Percentiles rank a stretch among this genome's conserved stretches.
phyloP scores from a whole-genome alignment of 2,113 vertebrate species.

The Mugil cephalus region DNA sequence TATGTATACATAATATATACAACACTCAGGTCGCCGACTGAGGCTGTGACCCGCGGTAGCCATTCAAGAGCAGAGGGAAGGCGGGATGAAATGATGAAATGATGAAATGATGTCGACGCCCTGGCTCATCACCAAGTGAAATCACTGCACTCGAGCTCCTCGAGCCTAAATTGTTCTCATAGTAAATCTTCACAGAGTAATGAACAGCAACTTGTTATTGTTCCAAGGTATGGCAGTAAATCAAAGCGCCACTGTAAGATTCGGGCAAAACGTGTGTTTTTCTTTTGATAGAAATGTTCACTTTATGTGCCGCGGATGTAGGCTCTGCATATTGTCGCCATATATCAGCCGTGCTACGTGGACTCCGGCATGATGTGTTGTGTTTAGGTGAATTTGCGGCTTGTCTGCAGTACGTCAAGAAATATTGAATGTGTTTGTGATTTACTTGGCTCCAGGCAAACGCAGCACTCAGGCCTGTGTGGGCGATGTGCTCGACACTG shows the following conservation, averaged over 20 bases:
- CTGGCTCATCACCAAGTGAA: constrained; percentile 67
- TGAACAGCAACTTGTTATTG: constrained; percentile 54
- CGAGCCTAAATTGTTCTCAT: constrained; percentile 52
- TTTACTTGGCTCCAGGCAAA: constrained; percentile 33
- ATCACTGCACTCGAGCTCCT: constrained; percentile 35
- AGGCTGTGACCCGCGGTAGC: constrained; percentile 37
- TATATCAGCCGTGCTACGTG: constrained; percentile 18
- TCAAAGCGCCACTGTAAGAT: constrained; percentile 50
- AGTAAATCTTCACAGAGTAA: constrained; percentile 63
- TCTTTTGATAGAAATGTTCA: constrained; percentile 53
- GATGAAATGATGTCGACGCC: constrained; percentile 49
- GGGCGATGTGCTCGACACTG: constrained; percentile 32
- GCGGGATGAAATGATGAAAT: constrained; percentile 43
- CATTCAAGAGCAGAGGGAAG: constrained; percentile 24
- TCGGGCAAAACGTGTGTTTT: constrained; percentile 50
- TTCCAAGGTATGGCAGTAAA: constrained; percentile 52
- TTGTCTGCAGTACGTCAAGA: constrained; percentile 37
- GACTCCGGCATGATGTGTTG: constrained; percentile 12
- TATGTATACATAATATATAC: constrained; percentile 54
- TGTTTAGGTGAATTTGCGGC: constrained; percentile 31
- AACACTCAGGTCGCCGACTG: constrained; percentile 29
- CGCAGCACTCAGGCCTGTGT: neutral
- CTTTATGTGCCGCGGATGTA: constrained; percentile 43
- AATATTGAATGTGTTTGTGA: constrained; percentile 48
- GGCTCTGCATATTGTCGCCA: neutral